phyloP scores from a whole-genome alignment of 1,140 invertebrate genomes.

The Drosophila quadrilineata region DNA sequence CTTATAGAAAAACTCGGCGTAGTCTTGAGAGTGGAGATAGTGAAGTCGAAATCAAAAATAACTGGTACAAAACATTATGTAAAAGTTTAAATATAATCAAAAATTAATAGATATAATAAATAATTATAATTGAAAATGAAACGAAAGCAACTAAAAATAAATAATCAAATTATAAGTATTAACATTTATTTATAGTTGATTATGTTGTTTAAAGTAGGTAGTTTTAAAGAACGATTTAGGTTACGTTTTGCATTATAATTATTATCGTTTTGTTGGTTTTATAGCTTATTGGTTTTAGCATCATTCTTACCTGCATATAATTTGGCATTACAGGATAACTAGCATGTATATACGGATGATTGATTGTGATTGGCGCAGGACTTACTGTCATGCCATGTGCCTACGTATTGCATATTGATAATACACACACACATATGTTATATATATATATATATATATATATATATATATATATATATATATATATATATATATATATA shows the following conservation, averaged over 20 bases:
- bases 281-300: slow-evolving; percentile 26
- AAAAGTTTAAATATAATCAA: slow-evolving; percentile 19
- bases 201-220: slow-evolving; percentile 47
- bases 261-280: slow-evolving; percentile 20
- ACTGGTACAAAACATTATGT: slow-evolving; percentile 2
- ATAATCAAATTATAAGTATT: slow-evolving; percentile 21
- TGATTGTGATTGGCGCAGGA: slow-evolving; percentile 82
- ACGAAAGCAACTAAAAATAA: slow-evolving; percentile 33
- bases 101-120: slow-evolving; percentile 13
- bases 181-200: slow-evolving; percentile 41
- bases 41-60: slow-evolving; percentile 26
- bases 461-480: slow-evolving; percentile 39
- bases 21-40: slow-evolving; percentile 29
- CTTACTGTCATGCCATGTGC: slow-evolving; percentile 82
- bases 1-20: slow-evolving; percentile 13
- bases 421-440: slow-evolving; percentile 53
- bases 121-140: slow-evolving; percentile 19
- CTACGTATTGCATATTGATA: slow-evolving; percentile 52
- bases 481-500: too few relatives aligned
- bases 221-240: slow-evolving; percentile 28
- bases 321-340: slow-evolving; percentile 81
- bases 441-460: slow-evolving; percentile 26
- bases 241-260: slow-evolving; percentile 29
- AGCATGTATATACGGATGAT: slow-evolving; percentile 82
- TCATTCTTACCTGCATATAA: slow-evolving; percentile 81